Evolutionary conservation across 2,113 vertebrate genomes (phyloP).

Genomic region (Microtus montanus): DNA sequence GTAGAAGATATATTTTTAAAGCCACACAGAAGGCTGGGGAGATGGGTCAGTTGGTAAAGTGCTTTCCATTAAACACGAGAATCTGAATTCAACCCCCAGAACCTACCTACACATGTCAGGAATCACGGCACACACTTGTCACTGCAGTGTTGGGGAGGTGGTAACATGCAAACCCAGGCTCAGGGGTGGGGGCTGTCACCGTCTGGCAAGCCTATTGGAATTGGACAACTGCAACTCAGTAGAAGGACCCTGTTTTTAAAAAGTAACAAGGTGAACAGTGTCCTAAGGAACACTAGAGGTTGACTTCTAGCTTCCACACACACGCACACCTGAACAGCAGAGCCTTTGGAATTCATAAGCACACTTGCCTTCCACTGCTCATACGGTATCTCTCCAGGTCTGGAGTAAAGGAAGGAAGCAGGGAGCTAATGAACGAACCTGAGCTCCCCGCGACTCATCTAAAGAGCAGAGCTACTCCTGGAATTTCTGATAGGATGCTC

Average conservation of each 20-base stretch:
- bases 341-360: neutral
- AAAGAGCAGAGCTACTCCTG: neutral
- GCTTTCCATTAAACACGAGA: neutral
- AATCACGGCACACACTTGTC: neutral
- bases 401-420: neutral
- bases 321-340: neutral
- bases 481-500: neutral
- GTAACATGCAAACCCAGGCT: neutral
- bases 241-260: neutral
- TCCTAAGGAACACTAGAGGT: neutral
- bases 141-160: no score
- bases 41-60: neutral
- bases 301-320: neutral
- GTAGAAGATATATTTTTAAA: neutral
- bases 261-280: neutral
- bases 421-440: neutral
- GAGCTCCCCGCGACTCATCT: neutral
- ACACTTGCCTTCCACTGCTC: neutral
- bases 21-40: neutral
- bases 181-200: neutral
- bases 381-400: neutral
- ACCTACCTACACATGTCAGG: neutral
- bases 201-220: neutral
- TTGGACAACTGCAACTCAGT: neutral
- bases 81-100: no score